A percentile compares a stretch with the other conserved stretches of the same genome.
Evolutionary conservation across 2,113 vertebrate genomes (phyloP).

Genomic region (Paralichthys olivaceus): DNA sequence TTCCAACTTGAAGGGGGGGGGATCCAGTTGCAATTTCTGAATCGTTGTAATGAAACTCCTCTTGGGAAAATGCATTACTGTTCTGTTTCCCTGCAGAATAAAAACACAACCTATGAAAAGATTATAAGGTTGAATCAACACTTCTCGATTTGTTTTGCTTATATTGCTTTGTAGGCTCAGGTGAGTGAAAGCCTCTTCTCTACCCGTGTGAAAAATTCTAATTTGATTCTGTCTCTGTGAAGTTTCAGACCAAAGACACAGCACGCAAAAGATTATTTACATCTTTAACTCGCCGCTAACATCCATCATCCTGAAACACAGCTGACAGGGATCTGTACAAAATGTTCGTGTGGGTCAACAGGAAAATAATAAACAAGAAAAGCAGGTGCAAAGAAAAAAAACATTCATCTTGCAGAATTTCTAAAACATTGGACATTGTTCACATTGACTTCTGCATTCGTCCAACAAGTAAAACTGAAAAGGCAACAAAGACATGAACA

Average conservation of each 20-base stretch:
- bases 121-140: not conserved
- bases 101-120: too few relatives aligned
- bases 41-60: too few relatives aligned
- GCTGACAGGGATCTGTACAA: slow-evolving; percentile 1
- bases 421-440: not conserved
- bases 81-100: not conserved
- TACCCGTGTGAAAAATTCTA: too few relatives aligned
- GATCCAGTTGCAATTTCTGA: too few relatives aligned
- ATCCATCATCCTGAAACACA: not conserved
- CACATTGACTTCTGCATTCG: not conserved
- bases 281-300: slow-evolving; percentile 8
- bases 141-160: too few relatives aligned
- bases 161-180: too few relatives aligned
- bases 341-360: slow-evolving; percentile 28
- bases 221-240: not conserved
- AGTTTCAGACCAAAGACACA: not conserved
- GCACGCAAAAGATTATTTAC: not conserved
- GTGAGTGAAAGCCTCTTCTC: too few relatives aligned
- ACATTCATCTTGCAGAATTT: slow-evolving; percentile 15
- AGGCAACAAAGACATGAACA: slow-evolving; percentile 29
- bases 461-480: not conserved
- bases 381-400: slow-evolving; percentile 31
- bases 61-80: too few relatives aligned
- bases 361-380: not conserved
- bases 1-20: too few relatives aligned